phyloP scores from a whole-genome alignment of 64 coral and sea anemone genomes.

The Dendronephthya gigantea region DNA sequence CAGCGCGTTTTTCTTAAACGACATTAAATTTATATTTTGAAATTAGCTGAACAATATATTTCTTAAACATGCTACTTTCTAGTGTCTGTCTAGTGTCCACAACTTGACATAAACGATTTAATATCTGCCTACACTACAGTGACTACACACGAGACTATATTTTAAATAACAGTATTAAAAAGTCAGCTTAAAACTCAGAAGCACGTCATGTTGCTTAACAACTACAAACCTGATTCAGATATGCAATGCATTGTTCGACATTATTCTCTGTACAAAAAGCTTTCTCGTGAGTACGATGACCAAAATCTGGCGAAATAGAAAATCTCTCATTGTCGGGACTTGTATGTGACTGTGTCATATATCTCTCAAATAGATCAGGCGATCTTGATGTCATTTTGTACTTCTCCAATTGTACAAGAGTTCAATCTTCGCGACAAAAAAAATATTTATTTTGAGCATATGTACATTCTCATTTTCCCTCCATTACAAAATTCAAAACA shows the following conservation, averaged over 20 bases:
- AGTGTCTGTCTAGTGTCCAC: background rate
- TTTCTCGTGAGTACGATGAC: conserved; percentile 47
- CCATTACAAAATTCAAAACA: background rate
- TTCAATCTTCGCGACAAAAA: background rate
- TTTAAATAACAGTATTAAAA: no score
- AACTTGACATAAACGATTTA: background rate
- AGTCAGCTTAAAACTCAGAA: no score
- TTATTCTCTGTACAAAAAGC: conserved; percentile 82
- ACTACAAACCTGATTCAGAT: conserved; percentile 74
- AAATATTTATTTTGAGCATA: background rate
- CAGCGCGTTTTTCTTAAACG: background rate
- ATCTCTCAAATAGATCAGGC: background rate
- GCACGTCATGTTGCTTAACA: background rate
- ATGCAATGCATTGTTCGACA: conserved; percentile 80
- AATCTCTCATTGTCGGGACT: conserved; percentile 36
- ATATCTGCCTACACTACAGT: no score
- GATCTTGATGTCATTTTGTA: background rate
- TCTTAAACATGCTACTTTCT: no score
- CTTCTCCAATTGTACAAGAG: background rate
- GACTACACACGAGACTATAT: no score
- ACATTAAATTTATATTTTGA: background rate
- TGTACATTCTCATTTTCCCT: background rate
- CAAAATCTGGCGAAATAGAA: conserved; percentile 37
- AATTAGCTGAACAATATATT: no score
- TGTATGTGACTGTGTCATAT: conserved; percentile 41